Base-by-base conservation (phyloP, 2,113 vertebrate genomes). In the Fulica atra region DNA sequence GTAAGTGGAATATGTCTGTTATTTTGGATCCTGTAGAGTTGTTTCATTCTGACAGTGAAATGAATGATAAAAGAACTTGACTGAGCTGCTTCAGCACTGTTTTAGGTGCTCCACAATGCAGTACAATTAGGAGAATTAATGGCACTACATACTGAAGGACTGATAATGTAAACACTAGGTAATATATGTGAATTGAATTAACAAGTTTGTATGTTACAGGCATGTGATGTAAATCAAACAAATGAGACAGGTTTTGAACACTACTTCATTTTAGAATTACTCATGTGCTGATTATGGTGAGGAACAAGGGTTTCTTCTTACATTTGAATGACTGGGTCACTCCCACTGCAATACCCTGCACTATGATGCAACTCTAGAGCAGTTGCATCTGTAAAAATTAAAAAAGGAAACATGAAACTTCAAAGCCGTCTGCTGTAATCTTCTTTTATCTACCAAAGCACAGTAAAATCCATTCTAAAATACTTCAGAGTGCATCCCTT, bases 1-100 rank as follows among this genome's bases (percentile, higher is more conserved):
- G 99, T 99, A 98, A 98, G 99, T 98, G 66, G 46, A 42, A 42
- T 51, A 23, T 8, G 2, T 70, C 19, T 11, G 4, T 84, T 96
- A 31, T 74, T 89, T 83, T 10, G 48, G 46, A 29, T 8, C 5
- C 88, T 73, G 50, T 14, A 33, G 46, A 79, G 18, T 31, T 35
- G 40, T 78, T 89, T 80, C 33, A 60, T 70, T 88, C 25, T 65
- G 42, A 54, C 78, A 48, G 59, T 53, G 20, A 89, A 89, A 50
- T 29, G 21, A 21, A 9, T 40, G 29, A 63, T 56, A 14, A 50
- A 78, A 59, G 20, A 88, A 66, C 33, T 68, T 40, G 44, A 38
- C 11, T 70, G 10, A 33, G 68, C 28, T 46, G 16, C 28, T 70
- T 89, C 71, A 86, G 33, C 71, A 59, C 2, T 66, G 60, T 73